A percentile compares a stretch with the other conserved stretches of the same genome.
Evolutionary conservation across 1,140 invertebrate genomes (phyloP).

Genomic region (Apis dorsata): DNA sequence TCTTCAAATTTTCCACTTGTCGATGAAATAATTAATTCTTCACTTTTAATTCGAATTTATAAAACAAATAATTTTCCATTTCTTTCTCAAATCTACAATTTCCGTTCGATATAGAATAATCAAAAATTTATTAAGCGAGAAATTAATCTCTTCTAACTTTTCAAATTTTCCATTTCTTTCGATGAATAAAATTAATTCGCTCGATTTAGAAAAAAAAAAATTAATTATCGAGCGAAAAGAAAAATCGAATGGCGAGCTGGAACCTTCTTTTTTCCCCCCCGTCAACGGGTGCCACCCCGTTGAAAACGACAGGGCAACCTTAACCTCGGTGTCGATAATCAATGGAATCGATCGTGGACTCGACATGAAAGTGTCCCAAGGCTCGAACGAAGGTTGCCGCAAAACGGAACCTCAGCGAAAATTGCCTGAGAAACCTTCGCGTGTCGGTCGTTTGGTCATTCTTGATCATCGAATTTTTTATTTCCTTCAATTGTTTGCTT

Average conservation of each 20-base stretch:
- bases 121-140: no score
- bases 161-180: no score
- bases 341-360: slow-evolving; percentile 70
- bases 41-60: no score
- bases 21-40: no score
- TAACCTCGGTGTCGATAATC: slow-evolving; percentile 68
- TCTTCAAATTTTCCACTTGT: no score
- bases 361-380: slow-evolving; percentile 66
- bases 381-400: slow-evolving; percentile 67
- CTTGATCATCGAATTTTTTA: not conserved
- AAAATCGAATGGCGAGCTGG: slow-evolving; percentile 33
- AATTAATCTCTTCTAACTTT: no score
- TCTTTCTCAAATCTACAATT: no score
- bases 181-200: no score
- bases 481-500: not conserved
- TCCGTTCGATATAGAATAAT: no score
- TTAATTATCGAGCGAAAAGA: not conserved
- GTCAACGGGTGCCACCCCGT: slow-evolving; percentile 20
- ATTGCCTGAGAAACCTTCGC: slow-evolving; percentile 32
- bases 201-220: no score
- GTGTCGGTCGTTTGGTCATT: not conserved
- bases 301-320: slow-evolving; percentile 53
- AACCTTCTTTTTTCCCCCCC: slow-evolving; percentile 12
- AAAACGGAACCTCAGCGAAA: slow-evolving; percentile 38
- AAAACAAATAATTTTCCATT: no score